These are phyloP conservation scores for Lepidocolaptes lacrymiger DNA, from an alignment of 2,797 vertebrate genomes.

Conservation along the genomic window DNA sequence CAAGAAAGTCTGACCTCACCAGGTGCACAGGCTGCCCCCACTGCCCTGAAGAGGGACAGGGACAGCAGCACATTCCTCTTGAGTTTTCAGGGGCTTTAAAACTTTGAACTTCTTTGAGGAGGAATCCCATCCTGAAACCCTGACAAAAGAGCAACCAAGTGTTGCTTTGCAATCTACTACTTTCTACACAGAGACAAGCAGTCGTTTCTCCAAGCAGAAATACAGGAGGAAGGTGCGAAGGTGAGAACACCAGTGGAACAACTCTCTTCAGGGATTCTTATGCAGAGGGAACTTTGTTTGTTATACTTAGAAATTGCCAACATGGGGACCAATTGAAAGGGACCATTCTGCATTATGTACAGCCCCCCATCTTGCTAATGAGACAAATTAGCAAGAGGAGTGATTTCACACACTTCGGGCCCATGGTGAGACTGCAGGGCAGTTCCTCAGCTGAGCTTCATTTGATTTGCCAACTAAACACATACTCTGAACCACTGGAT, in stretches of 20 bases:
- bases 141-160: background rate
- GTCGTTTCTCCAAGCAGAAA: background rate
- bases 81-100: background rate
- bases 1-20: background rate
- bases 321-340: background rate
- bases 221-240: background rate
- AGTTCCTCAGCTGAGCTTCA: background rate
- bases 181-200: background rate
- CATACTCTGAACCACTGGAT: background rate
- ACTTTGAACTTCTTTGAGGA: background rate
- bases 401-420: background rate
- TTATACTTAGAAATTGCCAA: background rate
- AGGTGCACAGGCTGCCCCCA: background rate
- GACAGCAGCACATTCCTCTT: background rate
- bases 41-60: background rate
- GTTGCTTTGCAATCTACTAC: background rate
- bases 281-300: background rate
- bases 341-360: background rate
- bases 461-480: background rate
- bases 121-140: background rate
- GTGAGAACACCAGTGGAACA: background rate
- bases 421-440: background rate
- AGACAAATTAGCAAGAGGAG: constrained; percentile 15
- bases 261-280: background rate
- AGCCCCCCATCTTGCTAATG: constrained; percentile 10